These are phyloP conservation scores for Anguilla japonica DNA, from an alignment of 2,113 vertebrate genomes.

Conservation along the genomic window DNA sequence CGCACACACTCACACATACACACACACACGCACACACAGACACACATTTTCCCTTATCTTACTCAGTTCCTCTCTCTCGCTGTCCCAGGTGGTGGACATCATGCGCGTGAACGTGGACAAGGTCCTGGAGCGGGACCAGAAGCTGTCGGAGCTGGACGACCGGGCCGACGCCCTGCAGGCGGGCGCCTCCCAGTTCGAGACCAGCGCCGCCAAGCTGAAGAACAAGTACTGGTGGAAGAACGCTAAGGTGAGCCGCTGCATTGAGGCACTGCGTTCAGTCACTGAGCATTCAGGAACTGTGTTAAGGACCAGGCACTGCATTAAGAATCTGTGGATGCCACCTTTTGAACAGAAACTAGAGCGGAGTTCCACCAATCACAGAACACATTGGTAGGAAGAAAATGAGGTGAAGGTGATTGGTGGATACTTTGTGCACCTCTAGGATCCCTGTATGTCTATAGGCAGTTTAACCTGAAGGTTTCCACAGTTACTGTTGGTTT, in stretches of 20 bases:
- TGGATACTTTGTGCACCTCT: no score
- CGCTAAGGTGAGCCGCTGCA: conserved; percentile 77
- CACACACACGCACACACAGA: neutral
- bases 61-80: neutral
- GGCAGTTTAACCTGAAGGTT: no score
- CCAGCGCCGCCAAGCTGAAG: conserved; percentile 90
- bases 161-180: conserved; percentile 77
- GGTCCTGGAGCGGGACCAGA: conserved; percentile 95
- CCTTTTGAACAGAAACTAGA: no score
- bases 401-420: no score
- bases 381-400: no score
- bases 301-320: no score
- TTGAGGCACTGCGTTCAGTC: neutral
- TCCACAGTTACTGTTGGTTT: no score
- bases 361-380: no score
- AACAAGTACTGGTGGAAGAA: conserved; percentile 97
- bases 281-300: no score
- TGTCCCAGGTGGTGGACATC: conserved; percentile 89
- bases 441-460: no score
- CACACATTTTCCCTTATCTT: neutral
- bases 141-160: conserved; percentile 86
- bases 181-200: conserved; percentile 94
- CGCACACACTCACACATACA: neutral
- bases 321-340: no score
- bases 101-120: conserved; percentile 99